Percentiles rank a stretch among this genome's conserved stretches.
Conservation (phyloP, 2,113 vertebrate genomes). For the Pseudorasbora parva region DNA sequence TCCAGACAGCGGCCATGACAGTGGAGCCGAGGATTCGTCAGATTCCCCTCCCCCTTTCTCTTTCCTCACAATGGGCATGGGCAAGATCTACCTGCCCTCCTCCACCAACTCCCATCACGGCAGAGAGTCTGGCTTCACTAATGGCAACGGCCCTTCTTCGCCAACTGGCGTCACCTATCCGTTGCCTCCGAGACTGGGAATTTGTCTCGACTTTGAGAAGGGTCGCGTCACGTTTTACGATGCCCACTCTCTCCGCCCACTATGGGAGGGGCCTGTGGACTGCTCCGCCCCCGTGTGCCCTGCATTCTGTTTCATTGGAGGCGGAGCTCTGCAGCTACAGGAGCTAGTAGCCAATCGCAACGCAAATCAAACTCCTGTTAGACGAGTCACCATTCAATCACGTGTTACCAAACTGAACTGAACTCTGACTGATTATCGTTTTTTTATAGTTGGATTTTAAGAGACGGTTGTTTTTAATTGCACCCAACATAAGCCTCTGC, state of each 20-base stretch:
- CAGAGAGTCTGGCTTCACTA: conserved; percentile 68
- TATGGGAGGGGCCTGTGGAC: conserved; percentile 93
- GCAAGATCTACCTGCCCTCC: conserved; percentile 86
- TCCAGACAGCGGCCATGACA: conserved; percentile 95
- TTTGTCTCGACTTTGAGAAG: conserved; percentile 96
- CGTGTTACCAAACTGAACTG: conserved; percentile 70
- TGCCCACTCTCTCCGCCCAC: conserved; percentile 89
- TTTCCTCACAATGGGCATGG: conserved; percentile 98
- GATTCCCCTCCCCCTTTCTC: conserved; percentile 88
- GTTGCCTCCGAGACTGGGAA: conserved; percentile 90
- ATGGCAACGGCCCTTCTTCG: conserved; percentile 72
- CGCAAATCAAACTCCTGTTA: conserved; percentile 82
- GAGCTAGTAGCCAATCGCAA: conserved; percentile 90
- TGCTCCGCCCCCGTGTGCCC: conserved; percentile 94
- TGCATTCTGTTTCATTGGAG: conserved; percentile 95
- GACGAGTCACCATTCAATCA: conserved; percentile 86
- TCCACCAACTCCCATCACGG: conserved; percentile 64
- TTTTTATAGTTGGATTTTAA: conserved; percentile 72
- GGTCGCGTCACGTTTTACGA: conserved; percentile 93
- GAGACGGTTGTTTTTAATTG: conserved; percentile 73
- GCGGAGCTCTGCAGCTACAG: conserved; percentile 92
- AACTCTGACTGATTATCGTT: conserved; percentile 72
- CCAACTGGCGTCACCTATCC: conserved; percentile 85
- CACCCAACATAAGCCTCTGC: conserved; percentile 75
- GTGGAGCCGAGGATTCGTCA: conserved; percentile 87